A percentile compares a stretch with the other conserved stretches of the same genome.
phyloP scores from a whole-genome alignment of 2,888 invertebrate species.

The Falcaria lacertinaria region DNA sequence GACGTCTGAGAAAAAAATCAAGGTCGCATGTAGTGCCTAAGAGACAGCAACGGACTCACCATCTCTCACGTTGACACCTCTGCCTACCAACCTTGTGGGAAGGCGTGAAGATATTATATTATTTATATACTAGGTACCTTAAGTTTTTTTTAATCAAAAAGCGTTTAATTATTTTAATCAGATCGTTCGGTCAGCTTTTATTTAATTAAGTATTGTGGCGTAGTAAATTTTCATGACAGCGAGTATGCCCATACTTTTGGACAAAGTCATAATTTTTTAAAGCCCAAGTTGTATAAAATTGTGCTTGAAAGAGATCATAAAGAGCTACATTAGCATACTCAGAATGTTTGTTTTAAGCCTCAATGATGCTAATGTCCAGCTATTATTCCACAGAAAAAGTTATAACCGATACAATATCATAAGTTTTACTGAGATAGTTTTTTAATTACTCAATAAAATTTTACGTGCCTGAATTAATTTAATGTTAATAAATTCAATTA shows the following conservation, averaged over 20 bases:
- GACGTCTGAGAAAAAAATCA: too few relatives aligned
- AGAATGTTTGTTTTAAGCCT: not conserved
- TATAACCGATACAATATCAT: not conserved
- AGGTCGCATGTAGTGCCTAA: too few relatives aligned
- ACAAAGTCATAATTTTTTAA: not conserved
- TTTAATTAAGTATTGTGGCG: constrained; percentile 33
- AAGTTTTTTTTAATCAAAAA: constrained; percentile 8
- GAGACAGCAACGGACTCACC: too few relatives aligned
- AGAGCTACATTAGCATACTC: not conserved
- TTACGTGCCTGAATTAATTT: too few relatives aligned
- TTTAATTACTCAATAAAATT: too few relatives aligned
- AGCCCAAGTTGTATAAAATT: not conserved
- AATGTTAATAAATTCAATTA: too few relatives aligned
- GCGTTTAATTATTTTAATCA: constrained; percentile 31
- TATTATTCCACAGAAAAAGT: not conserved
- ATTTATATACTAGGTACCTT: too few relatives aligned
- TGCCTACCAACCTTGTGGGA: too few relatives aligned
- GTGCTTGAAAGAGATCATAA: not conserved
- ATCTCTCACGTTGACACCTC: too few relatives aligned
- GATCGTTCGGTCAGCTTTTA: constrained; percentile 24
- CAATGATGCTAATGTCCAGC: too few relatives aligned
- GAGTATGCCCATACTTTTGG: not conserved
- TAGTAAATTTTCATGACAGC: constrained; percentile 23
- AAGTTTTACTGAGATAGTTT: too few relatives aligned
- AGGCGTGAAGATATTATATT: too few relatives aligned